These are phyloP conservation scores for Lomographa bimaculata DNA, from an alignment of 2,888 invertebrate species.

Conservation along the genomic window DNA sequence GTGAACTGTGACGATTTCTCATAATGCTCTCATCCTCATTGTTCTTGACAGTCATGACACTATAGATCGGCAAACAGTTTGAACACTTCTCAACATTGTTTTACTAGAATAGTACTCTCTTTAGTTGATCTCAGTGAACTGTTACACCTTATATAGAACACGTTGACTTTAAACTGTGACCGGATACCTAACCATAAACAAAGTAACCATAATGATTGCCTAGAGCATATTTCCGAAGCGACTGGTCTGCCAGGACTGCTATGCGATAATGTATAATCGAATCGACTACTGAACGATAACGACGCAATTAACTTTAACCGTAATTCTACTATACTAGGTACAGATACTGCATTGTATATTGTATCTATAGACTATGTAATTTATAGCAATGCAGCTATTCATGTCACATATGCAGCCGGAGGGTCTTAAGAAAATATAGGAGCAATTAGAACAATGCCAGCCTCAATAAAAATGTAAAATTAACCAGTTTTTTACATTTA, in stretches of 20 bases:
- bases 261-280: slow-evolving; percentile 24
- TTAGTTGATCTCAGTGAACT: too few relatives aligned
- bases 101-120: slow-evolving; percentile 46
- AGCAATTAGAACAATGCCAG: slow-evolving; percentile 49
- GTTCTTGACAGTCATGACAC: slow-evolving; percentile 69
- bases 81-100: slow-evolving; percentile 75
- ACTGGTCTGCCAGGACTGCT: slow-evolving; percentile 27
- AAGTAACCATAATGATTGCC: too few relatives aligned
- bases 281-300: slow-evolving; percentile 49
- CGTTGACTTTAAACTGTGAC: too few relatives aligned
- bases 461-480: slow-evolving; percentile 59
- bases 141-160: too few relatives aligned
- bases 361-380: too few relatives aligned
- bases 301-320: slow-evolving; percentile 58
- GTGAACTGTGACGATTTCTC: slow-evolving; percentile 60
- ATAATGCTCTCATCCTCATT: slow-evolving; percentile 66
- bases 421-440: slow-evolving; percentile 47
- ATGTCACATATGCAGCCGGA: slow-evolving; percentile 35
- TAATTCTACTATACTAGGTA: slow-evolving; percentile 38
- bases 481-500: slow-evolving; percentile 41
- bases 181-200: too few relatives aligned
- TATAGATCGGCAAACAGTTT: slow-evolving; percentile 57
- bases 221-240: slow-evolving; percentile 35
- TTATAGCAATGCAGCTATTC: slow-evolving; percentile 41
- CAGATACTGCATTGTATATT: too few relatives aligned